Evolutionary conservation across 1,140 invertebrate genomes (phyloP).

Genomic region (Heterodera carotae): DNA sequence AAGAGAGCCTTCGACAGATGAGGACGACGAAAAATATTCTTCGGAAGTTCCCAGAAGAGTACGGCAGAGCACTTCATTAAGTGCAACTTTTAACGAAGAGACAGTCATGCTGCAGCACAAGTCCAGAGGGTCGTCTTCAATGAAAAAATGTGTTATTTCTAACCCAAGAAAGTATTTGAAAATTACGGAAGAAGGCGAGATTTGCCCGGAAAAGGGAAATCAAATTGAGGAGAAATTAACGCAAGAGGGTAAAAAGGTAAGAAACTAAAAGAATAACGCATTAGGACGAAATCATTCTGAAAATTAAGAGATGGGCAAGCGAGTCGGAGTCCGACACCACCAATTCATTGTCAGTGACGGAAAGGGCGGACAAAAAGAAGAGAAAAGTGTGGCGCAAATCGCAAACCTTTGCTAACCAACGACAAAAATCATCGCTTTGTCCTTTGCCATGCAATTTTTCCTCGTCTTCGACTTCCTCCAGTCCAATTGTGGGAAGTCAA

Average conservation of each 20-base stretch:
- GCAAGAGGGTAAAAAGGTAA: conserved; percentile 4
- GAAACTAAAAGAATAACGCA: too few species aligned
- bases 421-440: neutral
- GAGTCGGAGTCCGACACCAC: neutral
- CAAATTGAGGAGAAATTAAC: conserved; percentile 3
- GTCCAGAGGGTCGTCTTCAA: conserved; percentile 3
- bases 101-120: neutral
- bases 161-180: neutral
- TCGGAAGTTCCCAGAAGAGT: neutral
- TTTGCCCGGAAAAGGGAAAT: neutral
- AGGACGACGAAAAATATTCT: neutral
- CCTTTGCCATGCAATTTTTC: conserved; percentile 4
- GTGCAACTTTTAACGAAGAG: neutral
- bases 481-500: neutral
- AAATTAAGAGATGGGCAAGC: neutral
- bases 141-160: conserved; percentile 22
- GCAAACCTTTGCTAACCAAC: neutral
- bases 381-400: neutral
- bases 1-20: conserved; percentile 22
- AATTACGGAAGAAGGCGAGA: neutral
- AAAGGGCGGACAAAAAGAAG: neutral
- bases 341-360: neutral
- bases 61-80: neutral
- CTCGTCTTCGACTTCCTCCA: conserved; percentile 17
- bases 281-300: conserved; percentile 6